Evolutionary conservation across 2,888 invertebrate species (phyloP).

Genomic region (Rhopalosiphum nymphaeae): DNA sequence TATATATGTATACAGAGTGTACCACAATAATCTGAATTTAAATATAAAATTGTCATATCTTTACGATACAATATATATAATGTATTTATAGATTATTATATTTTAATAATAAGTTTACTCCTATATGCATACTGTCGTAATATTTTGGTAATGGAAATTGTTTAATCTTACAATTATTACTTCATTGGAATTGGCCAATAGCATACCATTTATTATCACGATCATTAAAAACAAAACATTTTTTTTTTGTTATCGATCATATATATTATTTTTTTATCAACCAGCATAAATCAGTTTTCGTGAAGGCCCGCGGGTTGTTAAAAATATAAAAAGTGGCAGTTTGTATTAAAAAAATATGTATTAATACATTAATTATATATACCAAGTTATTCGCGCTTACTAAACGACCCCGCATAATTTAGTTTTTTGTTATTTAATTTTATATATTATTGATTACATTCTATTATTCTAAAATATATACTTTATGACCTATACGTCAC

Average conservation of each 20-base stretch:
- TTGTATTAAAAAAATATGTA: not conserved
- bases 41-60: no score
- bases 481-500: not conserved
- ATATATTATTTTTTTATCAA: constrained; percentile 3
- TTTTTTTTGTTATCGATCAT: constrained; percentile 19
- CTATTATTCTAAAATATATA: not conserved
- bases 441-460: not conserved
- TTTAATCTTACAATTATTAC: constrained; percentile 5
- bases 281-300: constrained; percentile 31
- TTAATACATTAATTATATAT: not conserved
- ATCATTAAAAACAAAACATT: not conserved
- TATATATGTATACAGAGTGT: not conserved
- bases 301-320: constrained; percentile 1
- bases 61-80: no score
- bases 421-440: not conserved
- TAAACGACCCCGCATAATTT: not conserved
- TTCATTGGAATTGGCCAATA: not conserved
- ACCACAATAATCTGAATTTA: no score
- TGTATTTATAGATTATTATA: not conserved
- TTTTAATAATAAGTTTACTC: not conserved
- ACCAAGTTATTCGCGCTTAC: not conserved
- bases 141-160: not conserved
- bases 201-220: constrained; percentile 17
- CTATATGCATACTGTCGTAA: not conserved
- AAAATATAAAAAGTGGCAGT: not conserved